Conservation (phyloP, 2,113 vertebrate genomes). For the Apodemus sylvaticus region DNA sequence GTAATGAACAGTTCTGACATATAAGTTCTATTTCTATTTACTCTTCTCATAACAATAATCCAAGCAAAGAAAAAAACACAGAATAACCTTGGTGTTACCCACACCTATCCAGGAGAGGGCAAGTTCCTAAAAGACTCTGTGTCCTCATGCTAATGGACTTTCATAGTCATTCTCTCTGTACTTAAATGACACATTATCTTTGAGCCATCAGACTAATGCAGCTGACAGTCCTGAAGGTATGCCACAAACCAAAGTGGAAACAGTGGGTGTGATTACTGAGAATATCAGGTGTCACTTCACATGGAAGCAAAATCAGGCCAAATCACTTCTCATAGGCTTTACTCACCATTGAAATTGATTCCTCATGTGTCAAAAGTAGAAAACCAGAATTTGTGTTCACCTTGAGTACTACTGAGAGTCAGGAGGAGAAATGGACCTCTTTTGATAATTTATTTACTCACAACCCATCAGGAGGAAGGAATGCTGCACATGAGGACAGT, state of each 20-base stretch:
- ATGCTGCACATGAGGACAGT: too few species aligned
- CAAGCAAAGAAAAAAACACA: rapidly evolving
- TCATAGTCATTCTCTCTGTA: not conserved
- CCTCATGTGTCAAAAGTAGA: not conserved
- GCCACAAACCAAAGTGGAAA: not conserved
- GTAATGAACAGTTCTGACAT: not conserved
- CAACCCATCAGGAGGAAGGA: not conserved
- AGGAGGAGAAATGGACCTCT: not conserved
- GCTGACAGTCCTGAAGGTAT: not conserved
- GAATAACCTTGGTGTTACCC: rapidly evolving
- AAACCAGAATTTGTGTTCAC: not conserved
- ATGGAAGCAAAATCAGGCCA: rapidly evolving
- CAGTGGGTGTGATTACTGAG: rapidly evolving
- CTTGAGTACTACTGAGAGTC: not conserved
- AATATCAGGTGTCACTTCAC: not conserved
- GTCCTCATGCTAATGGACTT: not conserved
- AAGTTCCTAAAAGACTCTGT: too few species aligned
- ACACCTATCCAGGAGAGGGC: too few species aligned
- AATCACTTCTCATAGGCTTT: not conserved
- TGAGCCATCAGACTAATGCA: not conserved
- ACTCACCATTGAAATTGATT: rapidly evolving
- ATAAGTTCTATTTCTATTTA: rapidly evolving
- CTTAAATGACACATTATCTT: not conserved
- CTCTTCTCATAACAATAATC: rapidly evolving
- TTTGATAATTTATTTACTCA: not conserved